Conservation (phyloP, 2,113 vertebrate species). For the Geococcyx californianus region DNA sequence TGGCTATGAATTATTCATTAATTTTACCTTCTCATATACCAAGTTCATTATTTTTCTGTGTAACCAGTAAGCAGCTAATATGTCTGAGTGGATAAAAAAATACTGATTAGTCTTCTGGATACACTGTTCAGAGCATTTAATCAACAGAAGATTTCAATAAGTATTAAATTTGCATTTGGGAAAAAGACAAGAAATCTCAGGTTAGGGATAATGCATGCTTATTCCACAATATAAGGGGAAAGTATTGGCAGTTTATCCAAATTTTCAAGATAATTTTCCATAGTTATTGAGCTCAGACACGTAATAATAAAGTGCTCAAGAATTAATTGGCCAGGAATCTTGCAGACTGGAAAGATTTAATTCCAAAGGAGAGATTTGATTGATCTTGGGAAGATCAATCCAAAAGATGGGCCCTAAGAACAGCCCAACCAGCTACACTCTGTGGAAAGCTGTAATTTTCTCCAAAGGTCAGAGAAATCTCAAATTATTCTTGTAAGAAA, state of each 20-base stretch:
- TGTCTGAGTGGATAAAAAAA: conserved; percentile 41
- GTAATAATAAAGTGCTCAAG: not conserved
- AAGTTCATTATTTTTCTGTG: conserved; percentile 49
- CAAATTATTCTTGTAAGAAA: not conserved
- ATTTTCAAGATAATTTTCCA: conserved; percentile 14
- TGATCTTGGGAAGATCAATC: not conserved
- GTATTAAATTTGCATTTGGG: conserved; percentile 15
- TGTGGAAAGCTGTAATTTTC: not conserved
- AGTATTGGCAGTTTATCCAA: not conserved
- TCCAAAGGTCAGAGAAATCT: not conserved
- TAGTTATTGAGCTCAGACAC: not conserved
- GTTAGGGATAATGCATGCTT: not conserved
- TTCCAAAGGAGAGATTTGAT: not conserved
- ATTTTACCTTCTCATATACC: conserved; percentile 40
- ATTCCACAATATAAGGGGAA: not conserved
- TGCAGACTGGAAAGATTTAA: not conserved
- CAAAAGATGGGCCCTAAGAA: not conserved
- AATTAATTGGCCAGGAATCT: conserved; percentile 3
- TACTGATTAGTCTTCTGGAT: conserved; percentile 54
- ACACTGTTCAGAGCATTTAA: conserved; percentile 37
- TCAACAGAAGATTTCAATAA: conserved; percentile 50
- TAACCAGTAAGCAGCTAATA: conserved; percentile 44
- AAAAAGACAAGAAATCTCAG: not conserved
- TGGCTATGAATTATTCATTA: conserved; percentile 51
- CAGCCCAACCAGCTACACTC: not conserved